Base-by-base conservation (phyloP, 2,888 invertebrate genomes). In the Stenodema calcarata region DNA sequence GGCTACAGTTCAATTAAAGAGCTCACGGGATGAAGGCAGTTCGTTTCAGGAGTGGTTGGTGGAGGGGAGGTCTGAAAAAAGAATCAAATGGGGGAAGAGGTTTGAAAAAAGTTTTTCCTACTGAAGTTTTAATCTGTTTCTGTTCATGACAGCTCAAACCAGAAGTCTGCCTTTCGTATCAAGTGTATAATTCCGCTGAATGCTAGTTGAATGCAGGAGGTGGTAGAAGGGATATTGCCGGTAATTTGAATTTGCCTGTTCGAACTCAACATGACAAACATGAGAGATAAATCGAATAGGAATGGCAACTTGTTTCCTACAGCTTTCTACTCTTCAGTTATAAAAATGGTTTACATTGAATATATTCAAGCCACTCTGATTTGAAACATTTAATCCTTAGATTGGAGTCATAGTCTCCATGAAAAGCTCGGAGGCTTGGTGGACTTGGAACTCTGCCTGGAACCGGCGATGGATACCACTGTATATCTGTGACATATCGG, bases 71-170 rank as follows among this genome's bases (percentile, higher is more conserved):
- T 27, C 35, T n/a, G 35, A 80, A 47, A 54, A 54, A 54, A 80
- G 50, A 47, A 47, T 18, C 14, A 18, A 70, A 70, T 23, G 30
- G 16, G 30, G 30, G 27, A 4, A 11, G 12, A 27, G 27, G 79
- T 79, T 79, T 79, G 79, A 79, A 79, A 70, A 76, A 82, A 82
- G 82, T 82, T 78, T 78, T 44, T 41, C 30, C 82, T 28, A 69
- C 42, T 42, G 42, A 82, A 82, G 82, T 82, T 82, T 69, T 82
- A 82, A 82, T 82, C 82, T 82, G 82, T 82, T 82, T 69, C 82
- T 82, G 82, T 30, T 42, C 62, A 30, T 82, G 82, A 82, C 82
- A 47, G 82, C 44, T 18, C 41, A 62, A 12, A 18, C 62, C 62
- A 62, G 62, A 27, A 62, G 62, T 62, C 62, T 62, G 62, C 9